phyloP scores from a whole-genome alignment of 2,113 vertebrate species.

The Anarhynchus alexandrinus region DNA sequence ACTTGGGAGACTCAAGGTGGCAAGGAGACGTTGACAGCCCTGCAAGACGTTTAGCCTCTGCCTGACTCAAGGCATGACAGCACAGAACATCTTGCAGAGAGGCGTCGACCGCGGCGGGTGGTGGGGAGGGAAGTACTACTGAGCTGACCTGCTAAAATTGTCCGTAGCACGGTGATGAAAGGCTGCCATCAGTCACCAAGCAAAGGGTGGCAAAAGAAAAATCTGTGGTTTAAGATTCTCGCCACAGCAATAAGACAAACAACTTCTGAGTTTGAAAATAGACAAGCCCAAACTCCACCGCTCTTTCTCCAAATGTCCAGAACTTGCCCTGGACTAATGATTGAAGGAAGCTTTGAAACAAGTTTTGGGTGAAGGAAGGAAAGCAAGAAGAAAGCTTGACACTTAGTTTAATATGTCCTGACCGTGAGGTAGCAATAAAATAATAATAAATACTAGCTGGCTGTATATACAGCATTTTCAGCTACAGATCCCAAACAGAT shows the following conservation, averaged over 20 bases:
- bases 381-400: not conserved
- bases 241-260: not conserved
- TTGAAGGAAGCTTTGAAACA: not conserved
- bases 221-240: not conserved
- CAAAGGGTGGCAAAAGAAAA: not conserved
- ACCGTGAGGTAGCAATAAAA: not conserved
- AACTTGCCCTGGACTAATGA: not conserved
- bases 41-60: no score
- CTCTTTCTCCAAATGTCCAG: not conserved
- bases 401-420: not conserved
- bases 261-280: not conserved
- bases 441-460: not conserved
- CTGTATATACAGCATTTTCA: not conserved
- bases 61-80: not conserved
- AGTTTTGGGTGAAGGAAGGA: not conserved
- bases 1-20: not conserved
- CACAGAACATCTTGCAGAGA: not conserved
- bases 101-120: accelerated
- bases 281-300: not conserved
- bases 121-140: not conserved
- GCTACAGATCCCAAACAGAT: not conserved
- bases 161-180: not conserved
- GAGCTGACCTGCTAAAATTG: not conserved
- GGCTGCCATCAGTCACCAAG: no score
- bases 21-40: not conserved